phyloP scores from a whole-genome alignment of 2,113 vertebrate species.

The Scartelaos histophorus region DNA sequence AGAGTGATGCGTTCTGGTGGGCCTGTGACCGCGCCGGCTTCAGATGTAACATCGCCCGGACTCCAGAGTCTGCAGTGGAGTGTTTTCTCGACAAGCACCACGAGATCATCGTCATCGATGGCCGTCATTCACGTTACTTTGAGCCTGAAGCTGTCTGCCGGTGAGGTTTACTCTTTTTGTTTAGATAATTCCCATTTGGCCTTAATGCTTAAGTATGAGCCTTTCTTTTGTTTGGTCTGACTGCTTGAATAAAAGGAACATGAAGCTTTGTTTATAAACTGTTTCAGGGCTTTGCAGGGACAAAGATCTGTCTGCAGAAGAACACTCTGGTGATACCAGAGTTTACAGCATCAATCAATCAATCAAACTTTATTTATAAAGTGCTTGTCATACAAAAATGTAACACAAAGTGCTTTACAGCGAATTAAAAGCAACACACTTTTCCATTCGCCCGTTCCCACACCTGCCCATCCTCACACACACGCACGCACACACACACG shows the following conservation, averaged over 20 bases:
- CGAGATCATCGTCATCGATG: slow-evolving; percentile 92
- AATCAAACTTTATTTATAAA: too few species aligned
- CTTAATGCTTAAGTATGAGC: not conserved
- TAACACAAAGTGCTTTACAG: too few species aligned
- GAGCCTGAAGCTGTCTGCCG: slow-evolving; percentile 88
- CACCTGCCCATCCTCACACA: too few species aligned
- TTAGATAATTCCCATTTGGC: not conserved
- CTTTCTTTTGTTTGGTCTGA: not conserved
- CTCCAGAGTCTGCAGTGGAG: slow-evolving; percentile 88
- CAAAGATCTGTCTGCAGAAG: too few species aligned
- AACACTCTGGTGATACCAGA: too few species aligned
- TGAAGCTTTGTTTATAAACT: not conserved
- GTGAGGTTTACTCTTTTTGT: slow-evolving; percentile 66
- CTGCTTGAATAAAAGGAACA: not conserved
- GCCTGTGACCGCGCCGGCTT: slow-evolving; percentile 93
- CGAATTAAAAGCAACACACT: too few species aligned
- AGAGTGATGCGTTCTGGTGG: slow-evolving; percentile 97
- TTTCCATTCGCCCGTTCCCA: too few species aligned
- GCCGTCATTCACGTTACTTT: slow-evolving; percentile 84
- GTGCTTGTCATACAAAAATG: too few species aligned
- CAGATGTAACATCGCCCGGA: slow-evolving; percentile 86
- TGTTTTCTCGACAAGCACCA: slow-evolving; percentile 95
- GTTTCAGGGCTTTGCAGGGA: too few species aligned
- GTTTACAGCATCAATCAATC: too few species aligned
- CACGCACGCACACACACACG: too few species aligned